A percentile compares a stretch with the other conserved stretches of the same genome.
phyloP scores from a whole-genome alignment of 2,888 invertebrate genomes.

The Cheilosia vulpina region DNA sequence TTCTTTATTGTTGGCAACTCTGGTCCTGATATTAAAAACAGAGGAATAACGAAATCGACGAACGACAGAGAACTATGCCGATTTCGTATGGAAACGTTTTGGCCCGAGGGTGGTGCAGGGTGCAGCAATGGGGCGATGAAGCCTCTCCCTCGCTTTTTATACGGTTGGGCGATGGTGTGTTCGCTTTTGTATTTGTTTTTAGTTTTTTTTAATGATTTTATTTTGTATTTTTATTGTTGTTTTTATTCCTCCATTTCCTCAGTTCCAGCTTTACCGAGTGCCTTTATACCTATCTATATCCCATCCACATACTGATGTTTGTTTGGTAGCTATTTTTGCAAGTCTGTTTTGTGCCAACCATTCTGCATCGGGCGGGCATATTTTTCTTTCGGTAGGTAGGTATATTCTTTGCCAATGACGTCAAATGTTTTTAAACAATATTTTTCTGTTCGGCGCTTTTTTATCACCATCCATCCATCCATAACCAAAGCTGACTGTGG shows the following conservation, averaged over 20 bases:
- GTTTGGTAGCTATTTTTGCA: conserved; percentile 53
- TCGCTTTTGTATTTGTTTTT: conserved; percentile 13
- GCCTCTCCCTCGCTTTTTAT: conserved; percentile 11
- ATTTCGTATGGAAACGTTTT: background rate
- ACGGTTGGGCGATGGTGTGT: background rate
- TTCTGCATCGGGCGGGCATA: conserved; percentile 46
- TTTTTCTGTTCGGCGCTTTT: conserved; percentile 4
- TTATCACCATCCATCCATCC: background rate
- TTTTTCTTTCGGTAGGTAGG: background rate
- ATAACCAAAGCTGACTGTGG: background rate
- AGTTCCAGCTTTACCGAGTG: conserved; percentile 15
- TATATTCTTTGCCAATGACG: conserved; percentile 52
- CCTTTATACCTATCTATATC: background rate
- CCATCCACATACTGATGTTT: conserved; percentile 5
- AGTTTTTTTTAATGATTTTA: conserved; percentile 11
- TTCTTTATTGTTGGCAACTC: conserved; percentile 25
- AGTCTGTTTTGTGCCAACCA: conserved; percentile 34
- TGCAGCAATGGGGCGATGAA: background rate
- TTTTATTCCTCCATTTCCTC: conserved; percentile 32
- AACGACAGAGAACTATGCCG: background rate
- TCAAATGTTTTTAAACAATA: conserved; percentile 67
- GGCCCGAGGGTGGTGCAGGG: background rate
- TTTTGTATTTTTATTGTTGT: conserved; percentile 29
- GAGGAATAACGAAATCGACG: background rate
- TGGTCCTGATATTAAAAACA: background rate